These are phyloP conservation scores for Scaptodrosophila lebanonensis DNA, from an alignment of 1,140 invertebrate genomes.

Conservation along the genomic window DNA sequence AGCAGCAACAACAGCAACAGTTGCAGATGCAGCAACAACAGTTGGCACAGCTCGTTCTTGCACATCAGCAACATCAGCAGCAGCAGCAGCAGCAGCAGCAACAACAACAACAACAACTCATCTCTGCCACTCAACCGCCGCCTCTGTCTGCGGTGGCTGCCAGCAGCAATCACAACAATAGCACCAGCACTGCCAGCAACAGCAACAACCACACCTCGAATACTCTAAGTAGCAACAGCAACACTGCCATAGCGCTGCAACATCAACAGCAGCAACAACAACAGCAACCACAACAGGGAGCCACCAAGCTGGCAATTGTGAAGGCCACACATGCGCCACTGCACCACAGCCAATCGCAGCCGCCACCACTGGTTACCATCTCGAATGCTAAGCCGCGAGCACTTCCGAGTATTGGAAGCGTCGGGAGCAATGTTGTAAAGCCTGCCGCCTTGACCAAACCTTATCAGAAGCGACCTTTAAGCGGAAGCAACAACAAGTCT, in stretches of 20 bases:
- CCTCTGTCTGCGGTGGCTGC: constrained; percentile 43
- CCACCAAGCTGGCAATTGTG: constrained; percentile 46
- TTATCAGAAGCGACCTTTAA: constrained; percentile 53
- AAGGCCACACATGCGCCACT: constrained; percentile 20
- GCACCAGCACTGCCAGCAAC: constrained; percentile 20
- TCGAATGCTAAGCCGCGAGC: no score
- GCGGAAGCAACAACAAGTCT: constrained; percentile 23
- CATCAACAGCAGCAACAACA: constrained; percentile 15
- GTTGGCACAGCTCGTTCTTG: constrained; percentile 45
- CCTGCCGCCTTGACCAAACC: constrained; percentile 49
- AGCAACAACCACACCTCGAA: constrained; percentile 12
- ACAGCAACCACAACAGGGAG: constrained; percentile 28
- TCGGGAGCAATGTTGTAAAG: no score
- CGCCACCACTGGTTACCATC: constrained; percentile 70
- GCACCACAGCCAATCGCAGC: constrained; percentile 40
- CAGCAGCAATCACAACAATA: constrained; percentile 28
- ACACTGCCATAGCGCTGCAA: constrained; percentile 34
- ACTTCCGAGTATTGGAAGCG: no score
- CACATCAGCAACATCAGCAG: constrained; percentile 47
- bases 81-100: constrained; percentile 46
- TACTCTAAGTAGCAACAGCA: constrained; percentile 28
- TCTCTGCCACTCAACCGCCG: constrained; percentile 53
- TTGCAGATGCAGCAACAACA: constrained; percentile 58
- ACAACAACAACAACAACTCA: constrained; percentile 61
- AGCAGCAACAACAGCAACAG: constrained; percentile 42